Evolutionary conservation across 2,797 vertebrate species (phyloP).

Genomic region (Fratercula arctica): DNA sequence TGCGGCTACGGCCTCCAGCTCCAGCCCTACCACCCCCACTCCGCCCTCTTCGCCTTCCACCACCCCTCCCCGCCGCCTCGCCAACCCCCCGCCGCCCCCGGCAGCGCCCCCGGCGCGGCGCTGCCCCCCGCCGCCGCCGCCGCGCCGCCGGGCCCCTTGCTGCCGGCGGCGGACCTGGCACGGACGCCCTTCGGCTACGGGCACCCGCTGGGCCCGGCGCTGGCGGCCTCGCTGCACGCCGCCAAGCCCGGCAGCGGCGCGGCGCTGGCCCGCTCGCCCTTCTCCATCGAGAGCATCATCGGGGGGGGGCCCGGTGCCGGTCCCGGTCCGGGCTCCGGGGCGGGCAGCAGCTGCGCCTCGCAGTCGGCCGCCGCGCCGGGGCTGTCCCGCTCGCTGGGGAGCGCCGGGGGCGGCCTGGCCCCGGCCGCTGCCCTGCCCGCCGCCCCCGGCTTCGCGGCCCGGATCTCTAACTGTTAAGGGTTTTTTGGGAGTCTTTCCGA

Average conservation of each 20-base stretch:
- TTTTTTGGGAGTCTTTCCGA: slow-evolving; percentile 76
- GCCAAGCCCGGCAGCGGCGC: slow-evolving; percentile 45
- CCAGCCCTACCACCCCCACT: slow-evolving; percentile 88
- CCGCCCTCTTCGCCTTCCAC: slow-evolving; percentile 89
- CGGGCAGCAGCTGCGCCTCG: slow-evolving; percentile 72
- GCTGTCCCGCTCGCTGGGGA: slow-evolving; percentile 72
- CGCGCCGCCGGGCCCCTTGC: slow-evolving; percentile 80
- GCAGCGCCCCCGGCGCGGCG: slow-evolving; percentile 70
- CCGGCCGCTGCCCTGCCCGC: slow-evolving; percentile 76
- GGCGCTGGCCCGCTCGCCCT: slow-evolving; percentile 80
- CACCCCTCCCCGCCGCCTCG: slow-evolving; percentile 78
- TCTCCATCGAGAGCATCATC: slow-evolving; percentile 96
- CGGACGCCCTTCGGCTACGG: slow-evolving; percentile 84
- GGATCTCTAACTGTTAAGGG: slow-evolving; percentile 90
- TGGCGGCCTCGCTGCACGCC: slow-evolving; percentile 76
- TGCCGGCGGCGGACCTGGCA: slow-evolving; percentile 84
- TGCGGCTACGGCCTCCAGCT: slow-evolving; percentile 92
- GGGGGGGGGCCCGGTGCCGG: slow-evolving; percentile 78
- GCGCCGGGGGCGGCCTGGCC: slow-evolving; percentile 69
- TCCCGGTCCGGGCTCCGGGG: slow-evolving; percentile 51
- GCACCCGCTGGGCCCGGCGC: slow-evolving; percentile 79
- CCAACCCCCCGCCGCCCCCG: slow-evolving; percentile 76
- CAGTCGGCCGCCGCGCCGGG: slow-evolving; percentile 78
- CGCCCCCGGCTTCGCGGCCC: slow-evolving; percentile 77
- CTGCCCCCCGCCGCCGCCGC: slow-evolving; percentile 74